Evolutionary conservation across 2,888 invertebrate genomes (phyloP).

Genomic region (Drepana falcataria): DNA sequence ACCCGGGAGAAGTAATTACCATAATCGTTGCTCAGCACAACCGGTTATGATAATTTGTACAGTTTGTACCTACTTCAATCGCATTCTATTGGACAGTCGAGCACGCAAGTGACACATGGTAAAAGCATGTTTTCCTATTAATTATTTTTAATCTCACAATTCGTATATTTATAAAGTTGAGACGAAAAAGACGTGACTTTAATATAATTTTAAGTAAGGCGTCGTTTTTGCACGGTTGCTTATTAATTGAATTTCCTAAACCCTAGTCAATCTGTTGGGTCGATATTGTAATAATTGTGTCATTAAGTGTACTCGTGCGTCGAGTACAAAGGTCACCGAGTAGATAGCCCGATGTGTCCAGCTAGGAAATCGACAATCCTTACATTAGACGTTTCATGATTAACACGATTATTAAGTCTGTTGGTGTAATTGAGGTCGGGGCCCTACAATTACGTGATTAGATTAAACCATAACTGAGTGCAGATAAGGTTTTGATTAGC

Average conservation of each 20-base stretch:
- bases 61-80: constrained; percentile 22
- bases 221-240: too few relatives aligned
- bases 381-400: constrained; percentile 56
- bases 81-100: constrained; percentile 34
- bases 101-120: constrained; percentile 17
- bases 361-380: constrained; percentile 58
- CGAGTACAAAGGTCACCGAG: constrained; percentile 36
- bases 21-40: constrained; percentile 47
- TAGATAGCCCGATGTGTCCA: constrained; percentile 25
- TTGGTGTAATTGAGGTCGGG: constrained; percentile 58
- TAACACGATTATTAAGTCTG: constrained; percentile 53
- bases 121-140: not conserved
- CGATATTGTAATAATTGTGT: constrained; percentile 9
- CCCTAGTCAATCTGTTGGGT: too few relatives aligned
- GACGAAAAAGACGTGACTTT: too few relatives aligned
- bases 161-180: too few relatives aligned
- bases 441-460: constrained; percentile 44
- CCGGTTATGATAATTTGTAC: constrained; percentile 52
- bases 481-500: not conserved
- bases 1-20: constrained; percentile 44
- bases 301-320: constrained; percentile 22
- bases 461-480: constrained; percentile 23
- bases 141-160: too few relatives aligned
- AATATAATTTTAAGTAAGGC: too few relatives aligned
- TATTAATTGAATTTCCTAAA: too few relatives aligned